Evolutionary conservation across 2,113 vertebrate species (phyloP), one percentile per base, ranked within the genome.

Genomic region (Lophura nycthemera): DNA sequence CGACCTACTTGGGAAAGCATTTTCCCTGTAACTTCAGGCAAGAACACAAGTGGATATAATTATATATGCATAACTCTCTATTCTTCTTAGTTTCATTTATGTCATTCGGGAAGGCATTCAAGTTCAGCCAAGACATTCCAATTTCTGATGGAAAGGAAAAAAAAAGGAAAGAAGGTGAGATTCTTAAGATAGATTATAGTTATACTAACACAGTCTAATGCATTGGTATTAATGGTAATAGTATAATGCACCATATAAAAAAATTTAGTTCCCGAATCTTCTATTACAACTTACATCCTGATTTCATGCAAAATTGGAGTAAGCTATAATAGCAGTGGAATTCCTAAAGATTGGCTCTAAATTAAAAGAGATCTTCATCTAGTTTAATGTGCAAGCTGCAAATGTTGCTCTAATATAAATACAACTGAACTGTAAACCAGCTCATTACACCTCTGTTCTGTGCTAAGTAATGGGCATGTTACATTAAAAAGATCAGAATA

Each of bases 221-320:
- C 19, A 76, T 56, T 80, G 32, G 10, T 87, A 83, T 90, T 92
- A 93, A 90, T 6, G 6, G 67, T 36, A 91, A 83, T 60, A 50
- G 60, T 36, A 88, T 80, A 96, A 93, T 81, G 73, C 43, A 85
- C 67, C 19, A 3, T 30, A 50, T 34, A 54, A 91, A 94, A 61
- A 10, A 3, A 6, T 8, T 78, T 81, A 79, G 89, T 84, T 94
- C 40, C 40, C 45, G 5, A 64, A 16, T 79, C 15, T 91, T 89
- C 66, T 43, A 47, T 79, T 86, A 83, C 19, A 56, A 36, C 17
- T 94, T 92, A 83, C 75, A 85, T 56, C 54, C 80, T 79, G 57
- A 82, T 94, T 82, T 93, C 59, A 88, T 70, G 67, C 45, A 93
- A 93, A 96, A 91, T 64, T 89, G 48, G 21, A 91, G 21, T 85